Base-by-base conservation (phyloP, 2,113 vertebrate genomes). In the Martes martes region DNA sequence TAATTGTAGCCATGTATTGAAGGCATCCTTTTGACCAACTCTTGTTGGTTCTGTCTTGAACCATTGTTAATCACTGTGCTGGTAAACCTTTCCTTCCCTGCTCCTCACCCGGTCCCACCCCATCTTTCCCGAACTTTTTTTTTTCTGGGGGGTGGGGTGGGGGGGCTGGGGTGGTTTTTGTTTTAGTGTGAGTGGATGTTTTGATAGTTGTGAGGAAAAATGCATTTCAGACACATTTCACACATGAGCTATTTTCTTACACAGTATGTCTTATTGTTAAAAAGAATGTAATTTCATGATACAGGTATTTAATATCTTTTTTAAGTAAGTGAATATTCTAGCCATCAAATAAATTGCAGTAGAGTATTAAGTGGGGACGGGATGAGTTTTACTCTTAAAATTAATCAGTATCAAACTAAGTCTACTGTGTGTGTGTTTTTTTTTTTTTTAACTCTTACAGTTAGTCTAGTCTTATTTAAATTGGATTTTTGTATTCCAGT, bases 191-290 rank as follows among this genome's bases (percentile, higher is more conserved):
- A 98, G 50, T 98, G 98, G 97, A 94, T 97, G 97, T 98, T 98
- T 98, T 98, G 94, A 67, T 93, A 95, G 92, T 94, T 97, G 88
- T 96, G 59, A 95, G 90, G 96, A 96, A 94, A 98, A 98, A 98
- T 96, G 98, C 98, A 98, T 98, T 99, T 99, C 98, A 98, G 97
- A 98, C 98, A 98, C 98, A 98, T 98, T 99, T 99, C 98, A 99
- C 98, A 98, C 98, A 96, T 96, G 94, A 99, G 92, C 98, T 99
- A 98, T 99, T 99, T 99, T 99, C 99, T 99, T 99, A 99, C 96
- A 97, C 96, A 92, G 97, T 98, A 93, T 98, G 97, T 99, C 98
- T 98, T 99, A 98, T 98, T 98, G 96, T 98, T 98, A 97, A 98
- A 97, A 98, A 98, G 98, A 99, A 99, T 98, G 98, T 98, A 98